Base-by-base conservation (phyloP, 37 sponge, comb jelly and placozoan genomes). In the Agelas oroides region DNA sequence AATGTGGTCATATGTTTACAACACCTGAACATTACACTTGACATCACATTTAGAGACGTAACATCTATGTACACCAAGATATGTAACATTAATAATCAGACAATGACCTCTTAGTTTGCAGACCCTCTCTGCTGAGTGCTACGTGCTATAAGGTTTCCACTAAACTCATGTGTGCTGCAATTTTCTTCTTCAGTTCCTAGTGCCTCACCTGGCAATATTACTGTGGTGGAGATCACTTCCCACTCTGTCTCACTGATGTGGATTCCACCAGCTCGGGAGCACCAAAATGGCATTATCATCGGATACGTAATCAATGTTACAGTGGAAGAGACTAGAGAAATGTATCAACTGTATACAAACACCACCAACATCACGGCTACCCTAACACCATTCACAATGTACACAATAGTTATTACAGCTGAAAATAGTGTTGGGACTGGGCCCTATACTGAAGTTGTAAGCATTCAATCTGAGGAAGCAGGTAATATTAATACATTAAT, bases 351-450 rank as follows among this genome's bases (percentile, higher is more conserved):
- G 0, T 60, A 20, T 59, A 70, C 53, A 20, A 38, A n/a, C 32
- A 39, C 33, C 15, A 65, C 65, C 2, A 34, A 32, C 17, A 52
- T 74, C 38, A 75, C 67, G 3, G 31, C 65, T 41, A 37, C 52
- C 36, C 57, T 84, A 52, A 56, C 2, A 33, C 84, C 84, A n/a
- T 84, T 54, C 58, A 75, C 84, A 30, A 67, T 67, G 11, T 84
- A 84, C 64, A 24, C 73, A 28, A 60, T 55, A 19, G 59, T 36
- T 19, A 66, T 84, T 40, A 80, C 87, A 28, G 84, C 84, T 25
- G 21, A 55, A 19, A 84, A 75, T 19, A 46, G 6, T 46, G 76
- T 64, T 21, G 75, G 75, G 12, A 64, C 5, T 2, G 84, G 84
- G 34, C 84, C 84, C 27, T 81, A 66, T 37, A 78, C 61, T 54